Base-by-base conservation (phyloP, 2,888 invertebrate genomes). In the Rhabditoides inermis region DNA sequence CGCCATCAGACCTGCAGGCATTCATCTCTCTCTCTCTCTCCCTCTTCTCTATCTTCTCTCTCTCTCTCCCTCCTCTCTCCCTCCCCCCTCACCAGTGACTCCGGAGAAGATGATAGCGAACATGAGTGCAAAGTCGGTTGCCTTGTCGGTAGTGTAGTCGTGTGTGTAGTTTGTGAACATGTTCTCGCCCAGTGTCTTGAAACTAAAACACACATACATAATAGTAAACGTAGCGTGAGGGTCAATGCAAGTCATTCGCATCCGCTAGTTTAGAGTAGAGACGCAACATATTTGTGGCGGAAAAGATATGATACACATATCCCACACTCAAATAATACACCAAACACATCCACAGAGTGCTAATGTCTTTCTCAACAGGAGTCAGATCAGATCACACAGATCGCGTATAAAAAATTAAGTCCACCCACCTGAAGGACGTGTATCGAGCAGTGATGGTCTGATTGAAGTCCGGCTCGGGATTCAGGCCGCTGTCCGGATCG, bases 41-140 rank as follows among this genome's bases (percentile, higher is more conserved):
- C 91, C 90, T 41, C 82, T 94, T 94, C 99, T 94, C 78, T 98
- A 99, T 27, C 98, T 98, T 0, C 98, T 98, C 39, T 95, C 95
- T 90, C 98, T 94, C 61, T 98, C 92, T 2, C 71, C 69, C 68
- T 37, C 40, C 56, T 39, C 20, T 40, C 32, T 35, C 4, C 45
- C 23, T 20, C 15, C 18, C 32, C 7, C 36, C 47, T 18, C 7
- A 68, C 98, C 98, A 0, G 98, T 99, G 2, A 99, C 92, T 18
- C 95, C 95, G 23, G 90, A 90, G 79, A 98, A 98, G 28, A 99
- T 81, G 10, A 99, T 94, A 40, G 95, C 94, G 78, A 99, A 99
- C 15, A 95, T 92, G 0, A 88, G 85, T 0, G 92, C 88, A 79
- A 95, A 98, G 75, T 86, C 86, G 49, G 88, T 87, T 67, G 81